Evolutionary conservation across 2,113 vertebrate species (phyloP).

Genomic region (Ceuthmochares aereus): DNA sequence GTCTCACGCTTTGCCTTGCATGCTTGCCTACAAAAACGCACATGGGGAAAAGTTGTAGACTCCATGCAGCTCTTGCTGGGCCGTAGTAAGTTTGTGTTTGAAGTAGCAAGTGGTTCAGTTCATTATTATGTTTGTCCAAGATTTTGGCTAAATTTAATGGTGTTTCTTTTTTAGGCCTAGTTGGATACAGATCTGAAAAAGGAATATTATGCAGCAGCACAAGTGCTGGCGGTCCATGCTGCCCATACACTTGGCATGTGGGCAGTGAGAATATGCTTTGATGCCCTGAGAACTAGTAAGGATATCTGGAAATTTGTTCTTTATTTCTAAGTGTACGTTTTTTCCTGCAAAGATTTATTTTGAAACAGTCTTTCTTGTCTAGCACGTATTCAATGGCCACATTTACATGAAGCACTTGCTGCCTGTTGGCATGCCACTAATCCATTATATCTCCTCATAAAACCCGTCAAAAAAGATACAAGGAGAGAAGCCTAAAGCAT

Average conservation of each 20-base stretch:
- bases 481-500: neutral
- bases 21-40: neutral
- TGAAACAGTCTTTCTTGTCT: neutral
- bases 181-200: neutral
- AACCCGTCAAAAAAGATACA: neutral
- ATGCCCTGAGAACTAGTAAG: neutral
- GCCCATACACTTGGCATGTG: accelerated
- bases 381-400: neutral
- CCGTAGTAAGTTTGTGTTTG: neutral
- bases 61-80: neutral
- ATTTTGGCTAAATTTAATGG: neutral
- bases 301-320: neutral
- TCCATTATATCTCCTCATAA: neutral
- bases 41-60: neutral
- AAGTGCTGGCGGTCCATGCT: neutral
- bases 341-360: neutral
- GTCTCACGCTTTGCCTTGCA: neutral
- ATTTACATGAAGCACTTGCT: neutral
- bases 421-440: neutral
- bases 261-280: neutral
- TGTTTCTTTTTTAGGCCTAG: neutral
- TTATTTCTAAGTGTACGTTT: neutral
- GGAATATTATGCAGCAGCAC: neutral
- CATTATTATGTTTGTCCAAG: neutral
- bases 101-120: neutral